phyloP scores from a whole-genome alignment of 2,888 invertebrate species.

The Troilus luridus region DNA sequence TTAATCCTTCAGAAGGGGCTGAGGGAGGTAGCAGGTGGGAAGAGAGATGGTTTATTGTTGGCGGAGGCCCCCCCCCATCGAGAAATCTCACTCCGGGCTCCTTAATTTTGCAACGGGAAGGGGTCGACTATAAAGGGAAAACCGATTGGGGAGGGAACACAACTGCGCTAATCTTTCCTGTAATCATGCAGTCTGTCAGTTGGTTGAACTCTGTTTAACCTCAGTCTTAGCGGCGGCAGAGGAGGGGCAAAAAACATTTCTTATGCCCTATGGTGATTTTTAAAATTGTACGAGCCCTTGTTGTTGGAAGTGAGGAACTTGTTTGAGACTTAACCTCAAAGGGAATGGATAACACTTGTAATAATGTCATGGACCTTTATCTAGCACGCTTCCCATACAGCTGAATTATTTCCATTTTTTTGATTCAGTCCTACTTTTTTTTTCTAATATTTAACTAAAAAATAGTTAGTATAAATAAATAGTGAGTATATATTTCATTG shows the following conservation, averaged over 20 bases:
- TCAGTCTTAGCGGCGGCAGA: background rate
- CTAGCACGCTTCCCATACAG: background rate
- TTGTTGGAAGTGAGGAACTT: background rate
- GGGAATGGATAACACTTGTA: background rate
- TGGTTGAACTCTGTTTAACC: background rate
- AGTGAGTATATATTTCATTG: too few relatives aligned
- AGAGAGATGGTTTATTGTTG: slow-evolving; percentile 34
- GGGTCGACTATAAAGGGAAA: background rate
- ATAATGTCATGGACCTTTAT: background rate
- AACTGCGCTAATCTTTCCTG: background rate
- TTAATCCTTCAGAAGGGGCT: background rate
- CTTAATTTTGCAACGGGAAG: slow-evolving; percentile 11
- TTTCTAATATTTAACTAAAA: too few relatives aligned
- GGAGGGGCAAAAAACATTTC: background rate
- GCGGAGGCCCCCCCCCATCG: background rate
- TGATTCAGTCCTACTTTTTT: too few relatives aligned
- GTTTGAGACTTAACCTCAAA: background rate
- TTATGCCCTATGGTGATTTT: background rate
- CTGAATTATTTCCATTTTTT: background rate
- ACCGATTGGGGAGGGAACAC: background rate
- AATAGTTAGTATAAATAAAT: too few relatives aligned
- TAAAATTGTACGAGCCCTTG: background rate
- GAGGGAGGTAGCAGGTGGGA: slow-evolving; percentile 39
- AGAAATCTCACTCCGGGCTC: background rate
- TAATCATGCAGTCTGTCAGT: slow-evolving; percentile 22